Evolutionary conservation across 2,797 vertebrate species (phyloP), one percentile per base, ranked within the genome.

Genomic region (Synaphobranchus kaupii): DNA sequence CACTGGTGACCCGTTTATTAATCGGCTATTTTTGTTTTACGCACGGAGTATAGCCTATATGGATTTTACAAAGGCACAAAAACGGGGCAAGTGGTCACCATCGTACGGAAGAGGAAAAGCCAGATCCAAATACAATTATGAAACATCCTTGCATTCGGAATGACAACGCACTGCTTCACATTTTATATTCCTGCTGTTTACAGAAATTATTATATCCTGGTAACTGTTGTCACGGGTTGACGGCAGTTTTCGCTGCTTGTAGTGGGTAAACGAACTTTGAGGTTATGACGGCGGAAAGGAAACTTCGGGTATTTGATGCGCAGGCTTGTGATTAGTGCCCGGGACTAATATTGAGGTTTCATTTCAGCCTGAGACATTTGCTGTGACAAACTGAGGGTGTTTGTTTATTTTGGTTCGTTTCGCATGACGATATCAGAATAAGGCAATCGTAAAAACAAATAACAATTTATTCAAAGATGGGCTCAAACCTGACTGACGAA

Each of bases 331-430:
- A 22, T 80, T 25, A 80, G 39, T 20, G 76, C 15, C 34, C 34
- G 22, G 39, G 76, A 39, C 7, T 34, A 39, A 78, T 15, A 22
- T 8, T 47, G 84, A 85, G 80, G 76, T 54, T 48, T 63, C 31
- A 80, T 83, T 44, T 25, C 9, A 84, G 50, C 81, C 80, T 68
- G 71, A 86, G 50, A 52, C 20, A 88, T 20, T n/a, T 86, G 86
- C 73, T 87, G n/a, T 85, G 78, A 84, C 15, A 50, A 81, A 20
- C 44, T 25, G 44, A 15, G 44, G 47, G 78, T 48, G n/a, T 39
- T 13, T 76, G 28, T 39, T 39, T 76, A 22, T 39, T 76, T 39
- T 39, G 47, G 7, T 50, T 81, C 10, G 0, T 50, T 50, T 81
- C 50, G 78, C 78, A 48, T 81, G 78, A 81, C 44, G 44, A n/a